A percentile compares a stretch with the other conserved stretches of the same genome.
phyloP scores from a whole-genome alignment of 2,888 invertebrate genomes.

The Odontothrips loti region DNA sequence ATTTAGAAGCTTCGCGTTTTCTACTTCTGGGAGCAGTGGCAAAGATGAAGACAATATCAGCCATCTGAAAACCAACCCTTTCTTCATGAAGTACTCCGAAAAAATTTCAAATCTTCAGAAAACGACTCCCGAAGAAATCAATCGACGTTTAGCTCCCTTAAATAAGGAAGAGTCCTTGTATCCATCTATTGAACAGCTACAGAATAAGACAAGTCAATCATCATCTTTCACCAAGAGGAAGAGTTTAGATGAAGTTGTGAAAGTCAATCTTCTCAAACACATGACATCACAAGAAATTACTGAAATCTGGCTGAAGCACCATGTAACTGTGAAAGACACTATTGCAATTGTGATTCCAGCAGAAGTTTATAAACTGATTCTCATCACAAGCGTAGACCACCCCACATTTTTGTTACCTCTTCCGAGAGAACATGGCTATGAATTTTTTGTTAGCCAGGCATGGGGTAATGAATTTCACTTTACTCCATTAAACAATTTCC shows the following conservation, averaged over 20 bases:
- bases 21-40: neutral
- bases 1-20: neutral
- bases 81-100: conserved; percentile 72
- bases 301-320: conserved; percentile 75
- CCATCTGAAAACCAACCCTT: conserved; percentile 62
- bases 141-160: conserved; percentile 57
- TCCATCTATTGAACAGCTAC: conserved; percentile 28
- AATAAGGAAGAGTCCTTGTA: conserved; percentile 44
- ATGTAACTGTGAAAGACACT: conserved; percentile 66
- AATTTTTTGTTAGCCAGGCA: conserved; percentile 77
- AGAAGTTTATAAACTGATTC: conserved; percentile 57
- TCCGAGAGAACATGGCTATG: conserved; percentile 77
- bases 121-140: conserved; percentile 70
- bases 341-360: conserved; percentile 68
- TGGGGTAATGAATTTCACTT: conserved; percentile 70
- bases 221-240: conserved; percentile 36
- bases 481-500: conserved; percentile 78
- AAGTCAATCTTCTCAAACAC: conserved; percentile 66
- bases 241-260: conserved; percentile 65
- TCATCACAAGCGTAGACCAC: conserved; percentile 55
- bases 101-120: conserved; percentile 71
- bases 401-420: conserved; percentile 75
- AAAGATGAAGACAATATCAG: conserved; percentile 50
- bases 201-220: conserved; percentile 12
- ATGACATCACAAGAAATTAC: conserved; percentile 68